Percentiles rank a stretch among this genome's conserved stretches.
Evolutionary conservation across 2,888 invertebrate genomes (phyloP).

Genomic region (Dicyrtomina minuta): DNA sequence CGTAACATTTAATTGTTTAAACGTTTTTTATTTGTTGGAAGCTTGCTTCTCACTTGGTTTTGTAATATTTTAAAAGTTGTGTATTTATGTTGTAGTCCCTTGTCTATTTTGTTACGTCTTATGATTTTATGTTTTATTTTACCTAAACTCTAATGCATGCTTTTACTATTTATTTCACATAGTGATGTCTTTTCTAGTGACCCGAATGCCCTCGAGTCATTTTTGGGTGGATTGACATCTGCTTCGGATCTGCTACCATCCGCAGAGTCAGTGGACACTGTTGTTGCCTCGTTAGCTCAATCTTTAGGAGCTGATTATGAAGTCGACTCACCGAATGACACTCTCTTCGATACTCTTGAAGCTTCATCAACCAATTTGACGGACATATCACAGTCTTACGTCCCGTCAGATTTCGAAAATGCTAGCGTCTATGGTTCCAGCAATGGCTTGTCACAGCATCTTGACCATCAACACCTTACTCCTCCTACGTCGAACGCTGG

Average conservation of each 20-base stretch:
- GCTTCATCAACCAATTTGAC: constrained; percentile 52
- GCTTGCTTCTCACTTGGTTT: too few relatives aligned
- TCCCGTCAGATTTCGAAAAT: constrained; percentile 52
- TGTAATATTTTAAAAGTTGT: not conserved
- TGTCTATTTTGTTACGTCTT: not conserved
- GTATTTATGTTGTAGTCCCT: not conserved
- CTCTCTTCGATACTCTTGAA: constrained; percentile 51
- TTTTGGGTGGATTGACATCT: constrained; percentile 51
- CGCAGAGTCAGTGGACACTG: constrained; percentile 51
- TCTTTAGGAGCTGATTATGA: constrained; percentile 50
- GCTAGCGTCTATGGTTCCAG: constrained; percentile 36
- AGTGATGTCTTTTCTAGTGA: constrained; percentile 48
- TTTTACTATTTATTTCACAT: constrained; percentile 15
- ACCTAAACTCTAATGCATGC: constrained; percentile 5
- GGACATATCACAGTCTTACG: constrained; percentile 53
- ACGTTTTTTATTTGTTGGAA: too few relatives aligned
- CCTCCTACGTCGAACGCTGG: constrained; percentile 21
- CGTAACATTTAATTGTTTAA: too few relatives aligned
- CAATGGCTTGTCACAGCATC: constrained; percentile 32
- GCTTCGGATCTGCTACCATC: constrained; percentile 49
- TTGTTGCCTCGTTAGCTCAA: constrained; percentile 51
- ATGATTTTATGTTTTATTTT: not conserved
- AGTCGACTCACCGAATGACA: constrained; percentile 53
- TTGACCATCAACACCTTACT: constrained; percentile 10
- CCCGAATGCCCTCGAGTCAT: constrained; percentile 53